Evolutionary conservation across 2,113 vertebrate genomes (phyloP).

Genomic region (Tricholaema leucomelas): DNA sequence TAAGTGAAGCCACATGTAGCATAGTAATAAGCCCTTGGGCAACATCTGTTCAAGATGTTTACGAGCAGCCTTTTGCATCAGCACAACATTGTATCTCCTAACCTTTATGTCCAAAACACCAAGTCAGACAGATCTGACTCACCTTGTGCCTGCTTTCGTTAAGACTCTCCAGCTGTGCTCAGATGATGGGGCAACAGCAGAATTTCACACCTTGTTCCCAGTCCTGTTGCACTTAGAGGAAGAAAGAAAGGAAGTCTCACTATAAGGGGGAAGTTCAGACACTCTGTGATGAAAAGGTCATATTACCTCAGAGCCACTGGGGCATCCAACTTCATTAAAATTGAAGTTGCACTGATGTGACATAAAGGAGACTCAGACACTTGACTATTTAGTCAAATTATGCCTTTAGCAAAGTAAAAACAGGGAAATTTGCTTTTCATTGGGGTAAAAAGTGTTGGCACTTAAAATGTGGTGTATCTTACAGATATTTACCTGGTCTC

Average conservation of each 20-base stretch:
- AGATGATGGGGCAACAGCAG: neutral
- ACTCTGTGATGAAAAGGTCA: neutral
- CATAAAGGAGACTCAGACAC: neutral
- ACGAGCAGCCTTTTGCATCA: accelerated
- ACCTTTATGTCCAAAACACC: neutral
- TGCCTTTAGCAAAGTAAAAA: neutral
- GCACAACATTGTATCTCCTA: neutral
- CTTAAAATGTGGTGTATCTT: neutral
- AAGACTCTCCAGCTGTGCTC: neutral
- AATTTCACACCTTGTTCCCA: neutral
- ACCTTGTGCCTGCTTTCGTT: neutral
- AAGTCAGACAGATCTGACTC: neutral
- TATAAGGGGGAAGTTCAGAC: neutral
- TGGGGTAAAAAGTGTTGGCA: neutral
- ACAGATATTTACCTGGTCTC: neutral
- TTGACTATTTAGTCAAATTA: neutral
- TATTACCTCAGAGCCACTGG: neutral
- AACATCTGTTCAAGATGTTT: neutral
- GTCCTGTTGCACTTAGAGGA: neutral
- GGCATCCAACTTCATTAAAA: neutral
- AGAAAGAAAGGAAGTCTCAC: neutral
- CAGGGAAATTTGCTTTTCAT: neutral
- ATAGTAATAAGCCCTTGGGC: neutral
- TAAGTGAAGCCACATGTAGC: neutral
- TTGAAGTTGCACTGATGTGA: neutral